Evolutionary conservation across 2,888 invertebrate species (phyloP).

Genomic region (Volucella inflata): DNA sequence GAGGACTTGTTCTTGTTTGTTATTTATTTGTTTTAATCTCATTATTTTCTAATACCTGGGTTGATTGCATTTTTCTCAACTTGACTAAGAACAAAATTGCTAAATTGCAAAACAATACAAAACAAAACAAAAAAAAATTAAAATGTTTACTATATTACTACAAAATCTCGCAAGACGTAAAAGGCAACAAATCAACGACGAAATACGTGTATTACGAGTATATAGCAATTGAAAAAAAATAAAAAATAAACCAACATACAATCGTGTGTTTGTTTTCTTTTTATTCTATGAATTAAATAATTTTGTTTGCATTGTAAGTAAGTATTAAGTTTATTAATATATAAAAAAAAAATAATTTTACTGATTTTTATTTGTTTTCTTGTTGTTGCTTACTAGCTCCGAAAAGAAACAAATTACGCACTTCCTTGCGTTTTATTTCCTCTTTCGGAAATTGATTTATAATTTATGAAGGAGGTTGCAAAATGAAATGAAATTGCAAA

Average conservation of each 20-base stretch:
- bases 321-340: slow-evolving; percentile 26
- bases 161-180: slow-evolving; percentile 56
- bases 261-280: slow-evolving; percentile 15
- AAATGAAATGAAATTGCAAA: slow-evolving; percentile 29
- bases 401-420: slow-evolving; percentile 7
- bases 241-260: slow-evolving; percentile 28
- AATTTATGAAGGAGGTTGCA: slow-evolving; percentile 28
- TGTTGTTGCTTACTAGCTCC: neutral
- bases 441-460: neutral
- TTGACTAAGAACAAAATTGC: slow-evolving; percentile 60
- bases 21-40: slow-evolving; percentile 60
- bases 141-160: slow-evolving; percentile 5
- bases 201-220: slow-evolving; percentile 6
- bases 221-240: slow-evolving; percentile 22
- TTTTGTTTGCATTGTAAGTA: slow-evolving; percentile 39
- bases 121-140: slow-evolving; percentile 34
- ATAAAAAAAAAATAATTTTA: slow-evolving; percentile 18
- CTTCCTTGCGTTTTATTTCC: slow-evolving; percentile 10
- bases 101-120: slow-evolving; percentile 21
- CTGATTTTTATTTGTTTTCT: neutral
- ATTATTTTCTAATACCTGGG: slow-evolving; percentile 74
- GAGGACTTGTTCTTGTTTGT: slow-evolving; percentile 38
- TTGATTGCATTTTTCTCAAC: slow-evolving; percentile 64
- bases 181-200: slow-evolving; percentile 20
- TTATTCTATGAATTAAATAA: slow-evolving; percentile 50